Base-by-base conservation (phyloP, 2,797 vertebrate species). In the Phrynocephalus forsythii region DNA sequence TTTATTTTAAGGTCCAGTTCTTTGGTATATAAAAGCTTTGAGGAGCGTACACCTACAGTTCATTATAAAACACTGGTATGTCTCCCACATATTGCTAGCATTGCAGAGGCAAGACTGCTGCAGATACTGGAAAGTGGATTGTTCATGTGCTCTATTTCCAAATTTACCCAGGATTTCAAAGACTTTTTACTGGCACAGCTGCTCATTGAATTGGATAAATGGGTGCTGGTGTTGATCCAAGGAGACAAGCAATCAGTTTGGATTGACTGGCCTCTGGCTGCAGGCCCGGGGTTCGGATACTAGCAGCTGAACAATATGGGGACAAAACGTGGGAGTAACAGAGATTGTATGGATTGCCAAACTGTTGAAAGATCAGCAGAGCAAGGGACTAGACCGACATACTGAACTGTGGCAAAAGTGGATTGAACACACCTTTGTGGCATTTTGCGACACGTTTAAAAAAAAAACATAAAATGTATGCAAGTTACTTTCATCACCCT, bases 1-100 rank as follows among this genome's bases (percentile, higher is more conserved):
- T 82, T 76, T 50, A 76, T 50, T 50, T 16, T 28, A 71, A 5
- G 79, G 30, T 86, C 82, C 7, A 50, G 20, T 68, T 7, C 9
- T 56, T 76, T 77, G 44, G 30, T 18, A 28, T 33, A 87, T 48
- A 20, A 87, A 87, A 87, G 38, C 44, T 7, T 76, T 77, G 38
- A 10, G 30, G 30, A 86, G 26, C 20, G 30, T 85, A 16, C 68
- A n/a, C 63, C 73, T 75, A 75, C 30, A 60, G 63, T 30, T 11
- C n/a, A 6, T 30, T 0, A 7, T 86, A 67, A 56, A 56, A 13
- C 6, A 13, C 52, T 28, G n/a, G 28, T 77, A 28, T 71, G 69
- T 30, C 28, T 28, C 52, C 77, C n/a, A 82, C 6, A 50, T 83
- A 38, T 72, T 83, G 20, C 50, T 71, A 71, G 33, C 69, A 9